phyloP scores from a whole-genome alignment of 2,888 invertebrate species.

The Cerastis rubricosa region DNA sequence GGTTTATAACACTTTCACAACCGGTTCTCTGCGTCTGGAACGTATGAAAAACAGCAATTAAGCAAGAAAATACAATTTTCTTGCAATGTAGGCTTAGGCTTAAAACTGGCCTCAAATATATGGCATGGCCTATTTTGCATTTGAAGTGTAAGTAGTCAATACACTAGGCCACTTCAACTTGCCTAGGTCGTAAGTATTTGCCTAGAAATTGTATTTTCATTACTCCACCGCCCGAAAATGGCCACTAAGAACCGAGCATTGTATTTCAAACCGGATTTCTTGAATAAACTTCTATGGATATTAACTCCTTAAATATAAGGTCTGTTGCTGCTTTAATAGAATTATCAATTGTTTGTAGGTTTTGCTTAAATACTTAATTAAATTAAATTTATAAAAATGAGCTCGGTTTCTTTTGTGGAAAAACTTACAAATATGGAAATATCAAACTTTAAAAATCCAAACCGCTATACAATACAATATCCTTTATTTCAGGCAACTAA shows the following conservation, averaged over 20 bases:
- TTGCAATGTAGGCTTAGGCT: neutral
- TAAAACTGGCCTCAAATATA: constrained; percentile 4
- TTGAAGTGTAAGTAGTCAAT: constrained; percentile 40
- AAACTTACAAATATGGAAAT: neutral
- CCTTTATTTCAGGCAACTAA: too few relatives aligned
- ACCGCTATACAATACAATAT: too few relatives aligned
- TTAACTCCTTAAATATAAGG: constrained; percentile 4
- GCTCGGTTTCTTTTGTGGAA: neutral
- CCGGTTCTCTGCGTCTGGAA: too few relatives aligned
- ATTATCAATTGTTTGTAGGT: neutral
- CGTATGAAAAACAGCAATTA: neutral
- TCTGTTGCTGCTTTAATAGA: neutral
- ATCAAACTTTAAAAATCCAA: neutral
- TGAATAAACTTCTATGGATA: constrained; percentile 11
- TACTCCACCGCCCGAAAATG: neutral
- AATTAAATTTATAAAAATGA: neutral
- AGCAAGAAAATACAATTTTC: neutral
- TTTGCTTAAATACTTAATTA: neutral
- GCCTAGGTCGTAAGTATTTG: constrained; percentile 27
- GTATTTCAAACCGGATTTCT: constrained; percentile 20
- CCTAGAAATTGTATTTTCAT: constrained; percentile 49
- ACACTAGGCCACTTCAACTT: constrained; percentile 9
- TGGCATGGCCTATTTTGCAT: constrained; percentile 31
- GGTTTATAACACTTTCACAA: neutral
- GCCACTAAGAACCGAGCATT: constrained; percentile 4